Conservation (phyloP, 2,888 invertebrate genomes). For the Alitta virens region DNA sequence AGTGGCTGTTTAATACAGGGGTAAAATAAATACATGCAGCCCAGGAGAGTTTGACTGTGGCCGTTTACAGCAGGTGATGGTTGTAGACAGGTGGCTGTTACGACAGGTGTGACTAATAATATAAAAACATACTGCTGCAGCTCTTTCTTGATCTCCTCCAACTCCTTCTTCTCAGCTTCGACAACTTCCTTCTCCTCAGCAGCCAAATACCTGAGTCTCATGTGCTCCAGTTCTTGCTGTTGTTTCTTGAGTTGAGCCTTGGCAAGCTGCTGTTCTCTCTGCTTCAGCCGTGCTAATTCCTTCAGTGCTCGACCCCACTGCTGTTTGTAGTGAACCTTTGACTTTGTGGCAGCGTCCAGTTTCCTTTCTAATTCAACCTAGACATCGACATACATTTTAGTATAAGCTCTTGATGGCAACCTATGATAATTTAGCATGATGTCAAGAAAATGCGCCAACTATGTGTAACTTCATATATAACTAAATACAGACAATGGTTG, state of each 20-base stretch:
- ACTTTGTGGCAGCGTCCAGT: constrained; percentile 53
- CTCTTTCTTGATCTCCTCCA: constrained; percentile 53
- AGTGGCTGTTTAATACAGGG: no score
- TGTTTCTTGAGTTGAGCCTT: constrained; percentile 28
- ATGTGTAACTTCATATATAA: background rate
- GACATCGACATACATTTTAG: background rate
- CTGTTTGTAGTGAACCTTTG: constrained; percentile 58
- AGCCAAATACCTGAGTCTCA: constrained; percentile 54
- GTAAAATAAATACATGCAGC: no score
- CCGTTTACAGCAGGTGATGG: no score
- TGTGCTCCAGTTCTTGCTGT: constrained; percentile 52
- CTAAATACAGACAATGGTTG: background rate
- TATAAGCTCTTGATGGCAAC: no score
- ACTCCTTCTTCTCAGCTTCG: constrained; percentile 47
- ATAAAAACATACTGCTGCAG: constrained; percentile 43
- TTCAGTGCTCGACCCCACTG: constrained; percentile 57
- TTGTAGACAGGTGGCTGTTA: no score
- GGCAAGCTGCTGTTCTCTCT: constrained; percentile 52
- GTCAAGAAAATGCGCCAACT: background rate
- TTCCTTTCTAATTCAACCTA: constrained; percentile 56
- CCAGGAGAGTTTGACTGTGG: no score
- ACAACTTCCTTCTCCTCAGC: constrained; percentile 55
- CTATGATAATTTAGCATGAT: no score
- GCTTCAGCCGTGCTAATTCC: constrained; percentile 54
- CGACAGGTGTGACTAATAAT: no score